These are phyloP conservation scores for Xylocampa areola DNA, from an alignment of 2,888 invertebrate species.

Conservation along the genomic window DNA sequence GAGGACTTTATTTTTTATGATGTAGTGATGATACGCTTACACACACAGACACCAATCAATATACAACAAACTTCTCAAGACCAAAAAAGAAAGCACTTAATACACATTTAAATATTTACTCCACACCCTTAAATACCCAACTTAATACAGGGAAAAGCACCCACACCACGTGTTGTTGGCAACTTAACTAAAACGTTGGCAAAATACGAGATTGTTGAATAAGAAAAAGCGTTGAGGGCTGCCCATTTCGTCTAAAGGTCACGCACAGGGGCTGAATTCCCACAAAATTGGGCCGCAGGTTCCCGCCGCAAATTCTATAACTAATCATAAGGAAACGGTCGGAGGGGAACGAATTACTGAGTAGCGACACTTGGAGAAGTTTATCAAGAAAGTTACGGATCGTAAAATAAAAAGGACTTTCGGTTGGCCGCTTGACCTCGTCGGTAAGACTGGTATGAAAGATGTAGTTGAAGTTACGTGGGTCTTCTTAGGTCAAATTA, in stretches of 20 bases:
- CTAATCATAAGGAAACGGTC: conserved; percentile 18
- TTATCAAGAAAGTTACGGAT: conserved; percentile 66
- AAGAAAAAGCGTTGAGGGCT: conserved; percentile 55
- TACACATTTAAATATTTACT: conserved; percentile 24
- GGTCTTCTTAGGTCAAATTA: background rate
- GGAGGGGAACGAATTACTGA: conserved; percentile 42
- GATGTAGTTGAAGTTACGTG: conserved; percentile 15
- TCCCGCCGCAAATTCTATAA: conserved; percentile 65
- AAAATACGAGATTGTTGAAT: conserved; percentile 62
- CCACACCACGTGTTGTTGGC: conserved; percentile 44
- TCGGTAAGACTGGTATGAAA: conserved; percentile 40
- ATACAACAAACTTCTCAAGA: too few species aligned
- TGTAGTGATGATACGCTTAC: too few species aligned
- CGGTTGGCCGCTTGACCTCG: conserved; percentile 25
- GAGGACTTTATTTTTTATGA: too few species aligned
- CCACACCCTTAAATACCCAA: conserved; percentile 4
- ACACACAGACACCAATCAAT: too few species aligned
- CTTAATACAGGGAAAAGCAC: conserved; percentile 10
- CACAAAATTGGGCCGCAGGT: conserved; percentile 64
- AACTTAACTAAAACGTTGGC: conserved; percentile 56
- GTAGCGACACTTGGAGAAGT: conserved; percentile 63
- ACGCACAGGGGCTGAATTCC: conserved; percentile 56
- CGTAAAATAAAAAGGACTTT: conserved; percentile 55
- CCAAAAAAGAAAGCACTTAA: background rate
- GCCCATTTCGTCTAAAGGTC: conserved; percentile 61